These are phyloP conservation scores for Hirundichthys speculiger DNA, from an alignment of 2,113 vertebrate genomes.

Conservation along the genomic window DNA sequence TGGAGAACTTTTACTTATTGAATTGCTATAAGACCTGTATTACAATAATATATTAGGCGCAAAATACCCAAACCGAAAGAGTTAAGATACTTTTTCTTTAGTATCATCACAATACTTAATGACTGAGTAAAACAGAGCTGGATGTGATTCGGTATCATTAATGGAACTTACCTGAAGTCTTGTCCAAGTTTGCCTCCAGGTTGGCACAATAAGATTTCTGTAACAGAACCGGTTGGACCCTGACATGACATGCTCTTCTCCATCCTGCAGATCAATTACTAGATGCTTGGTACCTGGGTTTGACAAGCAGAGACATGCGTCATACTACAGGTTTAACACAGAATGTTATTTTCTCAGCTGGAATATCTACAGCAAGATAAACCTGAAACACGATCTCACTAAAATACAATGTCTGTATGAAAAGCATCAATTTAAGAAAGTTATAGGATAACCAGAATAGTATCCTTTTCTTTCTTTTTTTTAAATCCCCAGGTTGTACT, in stretches of 20 bases:
- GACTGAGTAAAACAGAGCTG: not conserved
- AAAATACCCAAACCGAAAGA: too few relatives aligned
- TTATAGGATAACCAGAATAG: too few relatives aligned
- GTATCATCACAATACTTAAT: too few relatives aligned
- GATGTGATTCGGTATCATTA: not conserved
- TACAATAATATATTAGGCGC: too few relatives aligned
- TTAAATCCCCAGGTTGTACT: too few relatives aligned
- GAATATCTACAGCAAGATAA: not conserved
- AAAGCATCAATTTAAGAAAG: too few relatives aligned
- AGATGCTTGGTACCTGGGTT: constrained; percentile 50
- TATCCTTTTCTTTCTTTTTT: too few relatives aligned
- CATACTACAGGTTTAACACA: not conserved
- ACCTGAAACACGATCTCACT: not conserved
- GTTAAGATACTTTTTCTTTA: too few relatives aligned
- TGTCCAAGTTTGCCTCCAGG: constrained; percentile 92
- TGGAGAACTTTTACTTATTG: too few relatives aligned
- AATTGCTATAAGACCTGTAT: too few relatives aligned
- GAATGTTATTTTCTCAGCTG: not conserved
- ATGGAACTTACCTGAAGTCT: constrained; percentile 83
- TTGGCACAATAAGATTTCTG: constrained; percentile 77
- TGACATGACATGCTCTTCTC: accelerated
- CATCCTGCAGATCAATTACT: constrained; percentile 78
- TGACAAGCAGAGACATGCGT: constrained; percentile 3
- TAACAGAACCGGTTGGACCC: constrained; percentile 85
- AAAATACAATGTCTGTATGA: too few relatives aligned